Evolutionary conservation across 2,113 vertebrate genomes (phyloP), one percentile per base, ranked within the genome.

Genomic region (Pachyramphus minor): DNA sequence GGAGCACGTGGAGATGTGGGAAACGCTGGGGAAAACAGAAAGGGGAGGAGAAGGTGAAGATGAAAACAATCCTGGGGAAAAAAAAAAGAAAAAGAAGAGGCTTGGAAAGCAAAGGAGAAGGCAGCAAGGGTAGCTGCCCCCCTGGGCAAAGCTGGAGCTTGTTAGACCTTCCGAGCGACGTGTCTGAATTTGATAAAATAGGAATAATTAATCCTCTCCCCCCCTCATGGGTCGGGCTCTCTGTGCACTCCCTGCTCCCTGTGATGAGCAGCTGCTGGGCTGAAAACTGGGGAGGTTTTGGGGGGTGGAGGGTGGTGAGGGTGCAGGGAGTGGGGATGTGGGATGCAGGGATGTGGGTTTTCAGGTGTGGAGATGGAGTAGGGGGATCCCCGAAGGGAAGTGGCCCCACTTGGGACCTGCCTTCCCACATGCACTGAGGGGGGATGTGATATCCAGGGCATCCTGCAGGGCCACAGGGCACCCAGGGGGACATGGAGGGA

Each of bases 361-460:
- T 15, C 3, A 3, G 15, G 31, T 14, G 25, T 50, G 7, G 72
- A 24, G 35, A 3, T 52, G 15, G 16, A 24, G 49, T 28, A 19
- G 31, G 12, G 33, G 35, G 41, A 16, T 67, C 39, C n/a, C 45
- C 59, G 23, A n/a, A 17, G 66, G 49, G 58, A 68, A 52, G 7
- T 2, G 1, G 39, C 37, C 27, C 56, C 37, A 0, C n/a, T 12
- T 7, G 5, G 31, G 50, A 25, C 58, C 60, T 31, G 67, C 39
- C 25, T n/a, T 37, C 8, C 14, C 30, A 18, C 18, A 3, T 17
- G 2, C 1, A 1, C 25, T 9, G 1, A 11, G 4, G 3, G 35
- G 37, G 28, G 21, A 21, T n/a, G 16, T 35, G 67, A 10, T 35
- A 41, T n/a, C 53, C 47, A 24, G 79, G 15, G 27, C 60, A 60